A percentile compares a stretch with the other conserved stretches of the same genome.
Evolutionary conservation across 1,140 invertebrate species (phyloP).

Genomic region (Parasteatoda tepidariorum): DNA sequence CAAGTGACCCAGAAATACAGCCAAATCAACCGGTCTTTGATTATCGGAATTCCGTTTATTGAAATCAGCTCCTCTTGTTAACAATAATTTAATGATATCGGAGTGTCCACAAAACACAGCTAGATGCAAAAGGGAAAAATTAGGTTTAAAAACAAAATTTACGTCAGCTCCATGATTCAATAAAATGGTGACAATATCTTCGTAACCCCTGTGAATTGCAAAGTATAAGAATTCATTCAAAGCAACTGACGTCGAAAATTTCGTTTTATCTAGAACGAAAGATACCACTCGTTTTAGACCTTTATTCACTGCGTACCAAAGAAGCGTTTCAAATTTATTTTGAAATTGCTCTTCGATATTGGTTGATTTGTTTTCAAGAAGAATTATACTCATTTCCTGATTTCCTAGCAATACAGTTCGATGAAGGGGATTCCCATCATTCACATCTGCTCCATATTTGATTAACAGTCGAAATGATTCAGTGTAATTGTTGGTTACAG

Average conservation of each 20-base stretch:
- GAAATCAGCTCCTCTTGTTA: not conserved
- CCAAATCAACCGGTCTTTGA: not conserved
- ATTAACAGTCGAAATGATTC: not conserved
- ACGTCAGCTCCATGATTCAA: not conserved
- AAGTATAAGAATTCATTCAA: not conserved
- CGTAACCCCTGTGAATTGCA: not conserved
- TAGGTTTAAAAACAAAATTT: not conserved
- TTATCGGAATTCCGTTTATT: not conserved
- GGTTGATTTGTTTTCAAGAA: not conserved
- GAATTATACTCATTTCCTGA: not conserved
- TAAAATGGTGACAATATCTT: not conserved
- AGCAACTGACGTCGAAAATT: not conserved
- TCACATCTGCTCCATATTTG: not conserved
- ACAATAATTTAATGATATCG: conserved; percentile 1
- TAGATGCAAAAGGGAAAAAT: conserved; percentile 66
- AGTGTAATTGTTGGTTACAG: not conserved
- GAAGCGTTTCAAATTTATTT: not conserved
- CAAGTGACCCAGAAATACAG: conserved; percentile 66
- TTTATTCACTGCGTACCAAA: not conserved
- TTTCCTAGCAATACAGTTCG: not conserved
- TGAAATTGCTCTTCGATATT: not conserved
- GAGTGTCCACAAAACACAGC: conserved; percentile 66
- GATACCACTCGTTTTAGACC: not conserved
- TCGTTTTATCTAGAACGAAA: not conserved
- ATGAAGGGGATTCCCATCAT: not conserved